Evolutionary conservation across 1,140 invertebrate genomes (phyloP), one percentile per base, ranked within the genome.

Genomic region (Drosophila tsacasi): DNA sequence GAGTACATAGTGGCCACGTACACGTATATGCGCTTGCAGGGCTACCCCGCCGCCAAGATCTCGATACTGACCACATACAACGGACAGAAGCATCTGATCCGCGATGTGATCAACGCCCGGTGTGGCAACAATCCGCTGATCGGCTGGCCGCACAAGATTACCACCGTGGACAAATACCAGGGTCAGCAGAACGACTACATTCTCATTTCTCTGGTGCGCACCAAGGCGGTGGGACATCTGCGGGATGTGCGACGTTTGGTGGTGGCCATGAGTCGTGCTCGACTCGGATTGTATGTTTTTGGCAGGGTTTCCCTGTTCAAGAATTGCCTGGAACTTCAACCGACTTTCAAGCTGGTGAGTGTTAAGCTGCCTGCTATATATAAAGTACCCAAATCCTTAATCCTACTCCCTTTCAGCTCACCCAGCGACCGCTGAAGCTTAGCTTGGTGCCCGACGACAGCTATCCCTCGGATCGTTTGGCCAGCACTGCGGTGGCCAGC

Each of bases 171-270:
- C 93, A 99, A 99, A 89, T 99, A 99, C 93, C 99, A 99, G 93
- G 99, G 99, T 68, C 99, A 99, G 91, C 99, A 99, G 93, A 99
- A 99, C 93, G 99, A 99, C 93, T 99, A 98, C 87, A 99, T 99
- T 60, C 94, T 99, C 6, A 94, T 99, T 2, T 99, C 99, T 0
- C 93, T 99, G 17, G 99, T 99, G 19, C 95, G 98, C 71, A 99
- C 99, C 0, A 96, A 97, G 92, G 97, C 98, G 17, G 98, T 99
- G 37, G 99, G 99, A 61, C 99, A 99, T 94, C 94, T 99, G 63
- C 94, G 99, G 49, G 99, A 99, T 94, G 97, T 99, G 0, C 95
- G 99, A 8, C 97, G 99, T 93, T 94, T 99, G 27, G 97, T 99
- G 42, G 99, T 99, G 12, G 99, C 99, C 1, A 98, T 99, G 96